Evolutionary conservation across 1,140 invertebrate species (phyloP).

Genomic region (Heterodera schachtii): DNA sequence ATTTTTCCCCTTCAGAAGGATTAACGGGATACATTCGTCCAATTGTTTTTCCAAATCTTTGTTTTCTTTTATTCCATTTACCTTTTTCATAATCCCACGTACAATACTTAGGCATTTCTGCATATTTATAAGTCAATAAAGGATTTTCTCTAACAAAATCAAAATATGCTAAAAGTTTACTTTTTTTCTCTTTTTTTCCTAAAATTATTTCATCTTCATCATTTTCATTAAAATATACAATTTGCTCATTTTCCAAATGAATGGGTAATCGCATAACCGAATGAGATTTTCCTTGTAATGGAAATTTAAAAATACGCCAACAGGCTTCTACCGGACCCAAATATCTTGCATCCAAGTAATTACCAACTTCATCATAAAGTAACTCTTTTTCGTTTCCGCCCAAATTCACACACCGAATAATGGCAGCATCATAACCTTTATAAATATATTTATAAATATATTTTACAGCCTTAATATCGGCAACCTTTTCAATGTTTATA

Average conservation of each 20-base stretch:
- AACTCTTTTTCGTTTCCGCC: constrained; percentile 21
- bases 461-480: constrained; percentile 30
- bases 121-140: background rate
- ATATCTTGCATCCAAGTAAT: constrained; percentile 33
- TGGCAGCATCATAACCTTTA: constrained; percentile 33
- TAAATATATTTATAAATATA: constrained; percentile 40
- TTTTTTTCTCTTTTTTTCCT: constrained; percentile 21
- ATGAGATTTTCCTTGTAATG: constrained; percentile 32
- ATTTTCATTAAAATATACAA: constrained; percentile 19
- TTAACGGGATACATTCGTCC: constrained; percentile 37
- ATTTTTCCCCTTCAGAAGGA: constrained; percentile 23
- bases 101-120: constrained; percentile 20
- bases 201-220: constrained; percentile 1
- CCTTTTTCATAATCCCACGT: constrained; percentile 31
- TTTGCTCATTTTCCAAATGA: constrained; percentile 39
- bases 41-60: constrained; percentile 12
- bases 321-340: constrained; percentile 37
- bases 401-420: constrained; percentile 5
- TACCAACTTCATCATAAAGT: constrained; percentile 26
- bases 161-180: constrained; percentile 18
- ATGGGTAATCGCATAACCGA: constrained; percentile 6
- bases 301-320: constrained; percentile 34
- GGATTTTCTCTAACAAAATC: background rate
- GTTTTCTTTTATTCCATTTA: constrained; percentile 30
- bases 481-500: constrained; percentile 35